Percentiles rank a stretch among this genome's conserved stretches.
Evolutionary conservation across 2,113 vertebrate species (phyloP).

Genomic region (Hydrochoerus hydrochaeris): DNA sequence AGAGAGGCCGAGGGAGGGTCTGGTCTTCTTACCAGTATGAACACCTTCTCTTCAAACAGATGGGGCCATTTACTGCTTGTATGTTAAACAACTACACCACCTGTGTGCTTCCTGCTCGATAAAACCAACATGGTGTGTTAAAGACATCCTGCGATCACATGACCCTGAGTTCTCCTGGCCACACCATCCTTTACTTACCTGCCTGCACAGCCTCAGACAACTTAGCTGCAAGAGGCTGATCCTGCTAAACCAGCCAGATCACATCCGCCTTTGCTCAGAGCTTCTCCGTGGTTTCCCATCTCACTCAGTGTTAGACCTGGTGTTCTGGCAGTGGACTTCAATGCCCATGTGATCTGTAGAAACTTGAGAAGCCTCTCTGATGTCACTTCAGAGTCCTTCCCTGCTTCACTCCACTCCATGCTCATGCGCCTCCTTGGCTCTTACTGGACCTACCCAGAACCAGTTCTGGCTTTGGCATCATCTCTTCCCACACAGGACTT

Average conservation of each 20-base stretch:
- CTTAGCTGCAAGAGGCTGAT: not conserved
- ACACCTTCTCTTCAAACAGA: not conserved
- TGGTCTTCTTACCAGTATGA: not conserved
- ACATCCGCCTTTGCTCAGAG: not conserved
- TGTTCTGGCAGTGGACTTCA: not conserved
- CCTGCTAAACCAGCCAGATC: not conserved
- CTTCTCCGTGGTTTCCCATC: not conserved
- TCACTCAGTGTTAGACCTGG: not conserved
- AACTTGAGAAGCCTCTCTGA: not conserved
- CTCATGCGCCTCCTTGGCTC: not conserved
- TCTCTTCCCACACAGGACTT: not conserved
- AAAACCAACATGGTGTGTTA: not conserved
- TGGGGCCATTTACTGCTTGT: not conserved
- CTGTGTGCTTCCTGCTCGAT: too few relatives aligned
- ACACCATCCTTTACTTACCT: not conserved
- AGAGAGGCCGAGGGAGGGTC: not conserved
- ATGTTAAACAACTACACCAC: not conserved
- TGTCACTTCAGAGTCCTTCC: not conserved
- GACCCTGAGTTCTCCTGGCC: not conserved
- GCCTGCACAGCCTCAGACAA: not conserved
- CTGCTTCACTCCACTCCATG: not conserved
- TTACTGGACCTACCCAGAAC: not conserved
- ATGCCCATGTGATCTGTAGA: not conserved
- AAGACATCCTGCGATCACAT: not conserved
- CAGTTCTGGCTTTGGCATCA: not conserved